Base-by-base conservation (phyloP, 2,888 invertebrate genomes). In the Oscheius sp. region DNA sequence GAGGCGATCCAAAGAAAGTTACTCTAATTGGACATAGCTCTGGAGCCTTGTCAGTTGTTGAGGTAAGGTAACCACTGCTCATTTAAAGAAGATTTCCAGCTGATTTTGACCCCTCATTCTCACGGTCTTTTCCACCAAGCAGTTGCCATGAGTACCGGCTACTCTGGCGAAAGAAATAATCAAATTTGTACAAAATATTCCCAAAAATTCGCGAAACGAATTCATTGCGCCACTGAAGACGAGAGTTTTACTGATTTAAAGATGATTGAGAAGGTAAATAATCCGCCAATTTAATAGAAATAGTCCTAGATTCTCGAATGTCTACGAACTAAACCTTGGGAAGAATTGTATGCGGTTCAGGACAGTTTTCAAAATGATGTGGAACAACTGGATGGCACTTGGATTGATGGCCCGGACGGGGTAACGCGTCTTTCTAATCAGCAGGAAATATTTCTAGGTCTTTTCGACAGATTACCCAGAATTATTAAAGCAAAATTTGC, bases 21-120 rank as follows among this genome's bases (percentile, higher is more conserved):
- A 75, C 72, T n/a, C 27, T 72, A 13, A 52, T 61, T 53, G 75
- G 75, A 21, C 75, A 75, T 59, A 61, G 61, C 13, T 59, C 72
- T 13, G 75, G 75, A 12, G 52, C 72, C 3, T 13, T 29, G 23
- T 41, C 59, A 7, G 61, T 61, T 23, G 46, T 53, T 45, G 23
- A 69, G 18, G 75, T 75, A 27, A 16, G 9, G 9, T 45, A 45
- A 12, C 29, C 29, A 16, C 7, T 45, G 12, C 23, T 6, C 13
- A 25, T 45, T 23, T 29, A 21, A 3, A 45, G 27, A 0, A 5
- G 2, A 64, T 71, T 43, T 66, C 1, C 49, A 74, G 74, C 45
- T 74, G 16, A 53, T 70, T 16, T 16, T 58, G 3, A 55, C 66
- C 3, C 71, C 64, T 0, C 18, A n/a, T 21, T 56, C 64, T 58